A percentile compares a stretch with the other conserved stretches of the same genome.
These are phyloP conservation scores for Nebria brevicollis DNA, from an alignment of 2,888 invertebrate genomes.

Conservation along the genomic window DNA sequence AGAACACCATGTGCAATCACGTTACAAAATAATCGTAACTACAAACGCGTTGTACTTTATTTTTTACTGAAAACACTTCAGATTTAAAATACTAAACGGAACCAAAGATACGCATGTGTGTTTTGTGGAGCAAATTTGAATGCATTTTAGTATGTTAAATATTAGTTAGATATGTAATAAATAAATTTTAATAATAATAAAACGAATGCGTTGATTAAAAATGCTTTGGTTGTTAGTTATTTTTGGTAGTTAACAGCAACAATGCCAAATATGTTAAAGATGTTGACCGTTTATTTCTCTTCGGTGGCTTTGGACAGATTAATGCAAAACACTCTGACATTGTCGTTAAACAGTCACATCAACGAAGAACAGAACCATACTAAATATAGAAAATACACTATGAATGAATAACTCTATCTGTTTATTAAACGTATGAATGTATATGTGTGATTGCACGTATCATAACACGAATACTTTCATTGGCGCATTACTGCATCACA, in stretches of 20 bases:
- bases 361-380: slow-evolving; percentile 27
- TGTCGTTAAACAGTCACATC: slow-evolving; percentile 7
- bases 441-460: background rate
- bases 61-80: no score
- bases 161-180: no score
- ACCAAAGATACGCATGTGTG: no score
- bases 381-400: slow-evolving; percentile 18
- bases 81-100: no score
- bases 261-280: background rate
- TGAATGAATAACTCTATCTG: slow-evolving; percentile 11
- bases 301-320: slow-evolving; percentile 7
- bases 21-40: no score
- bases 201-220: background rate
- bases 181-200: background rate
- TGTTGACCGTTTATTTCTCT: background rate
- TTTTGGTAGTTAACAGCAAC: background rate
- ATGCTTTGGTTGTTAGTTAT: background rate
- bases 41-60: no score
- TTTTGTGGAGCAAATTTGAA: no score
- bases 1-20: no score
- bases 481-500: background rate
- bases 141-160: no score
- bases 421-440: slow-evolving; percentile 19
- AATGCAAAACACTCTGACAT: slow-evolving; percentile 18
- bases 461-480: background rate